phyloP scores from a whole-genome alignment of 2,113 vertebrate genomes.

The Nesoenas mayeri region DNA sequence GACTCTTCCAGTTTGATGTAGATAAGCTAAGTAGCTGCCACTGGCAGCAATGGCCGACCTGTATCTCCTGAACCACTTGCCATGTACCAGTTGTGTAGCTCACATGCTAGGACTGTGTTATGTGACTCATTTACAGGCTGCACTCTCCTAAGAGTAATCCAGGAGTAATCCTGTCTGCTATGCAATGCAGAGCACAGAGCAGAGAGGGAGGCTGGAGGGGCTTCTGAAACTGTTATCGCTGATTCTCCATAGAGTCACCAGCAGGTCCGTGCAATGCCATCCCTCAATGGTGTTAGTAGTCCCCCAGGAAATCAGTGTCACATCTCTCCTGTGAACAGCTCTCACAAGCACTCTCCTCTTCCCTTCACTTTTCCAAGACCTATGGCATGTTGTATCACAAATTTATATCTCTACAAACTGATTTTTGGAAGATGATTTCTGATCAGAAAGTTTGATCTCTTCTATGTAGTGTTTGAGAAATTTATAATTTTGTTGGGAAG shows the following conservation, averaged over 20 bases:
- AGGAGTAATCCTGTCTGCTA: not conserved
- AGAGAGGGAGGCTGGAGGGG: not conserved
- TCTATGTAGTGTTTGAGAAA: not conserved
- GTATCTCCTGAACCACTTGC: not conserved
- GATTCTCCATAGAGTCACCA: not conserved
- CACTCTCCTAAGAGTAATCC: not conserved
- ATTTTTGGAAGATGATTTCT: not conserved
- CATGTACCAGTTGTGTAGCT: fast-evolving
- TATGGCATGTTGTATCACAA: fast-evolving
- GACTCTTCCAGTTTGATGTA: not conserved
- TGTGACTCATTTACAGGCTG: no score
- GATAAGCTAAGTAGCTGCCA: not conserved
- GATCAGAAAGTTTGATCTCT: not conserved
- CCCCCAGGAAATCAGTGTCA: not conserved
- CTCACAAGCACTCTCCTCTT: not conserved
- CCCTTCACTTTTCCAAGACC: not conserved
- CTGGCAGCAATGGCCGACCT: fast-evolving
- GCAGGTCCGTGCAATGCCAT: fast-evolving
- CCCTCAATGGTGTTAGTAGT: fast-evolving
- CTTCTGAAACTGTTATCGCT: fast-evolving
- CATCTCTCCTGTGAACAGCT: not conserved
- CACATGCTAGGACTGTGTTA: fast-evolving
- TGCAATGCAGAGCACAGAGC: not conserved
- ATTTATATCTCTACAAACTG: fast-evolving
- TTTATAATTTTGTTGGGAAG: not conserved